Percentiles rank a stretch among this genome's conserved stretches.
Evolutionary conservation across 2,888 invertebrate species (phyloP).

Genomic region (Patella caerulea): DNA sequence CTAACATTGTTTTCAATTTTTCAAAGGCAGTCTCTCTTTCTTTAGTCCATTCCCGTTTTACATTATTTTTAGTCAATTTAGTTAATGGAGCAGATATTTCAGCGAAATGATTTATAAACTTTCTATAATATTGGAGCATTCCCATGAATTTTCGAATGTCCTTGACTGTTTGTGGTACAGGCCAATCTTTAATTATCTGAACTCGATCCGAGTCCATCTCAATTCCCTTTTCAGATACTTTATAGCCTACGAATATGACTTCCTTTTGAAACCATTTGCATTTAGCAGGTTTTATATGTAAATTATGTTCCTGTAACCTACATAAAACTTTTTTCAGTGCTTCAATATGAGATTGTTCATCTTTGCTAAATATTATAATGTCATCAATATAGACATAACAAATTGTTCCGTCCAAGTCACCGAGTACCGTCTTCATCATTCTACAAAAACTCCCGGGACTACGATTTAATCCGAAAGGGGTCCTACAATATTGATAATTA

Average conservation of each 20-base stretch:
- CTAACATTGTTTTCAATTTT: background rate
- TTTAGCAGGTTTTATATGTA: background rate
- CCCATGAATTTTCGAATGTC: slow-evolving; percentile 1
- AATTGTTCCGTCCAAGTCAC: background rate
- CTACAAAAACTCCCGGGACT: background rate
- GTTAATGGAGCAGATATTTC: background rate
- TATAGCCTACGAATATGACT: background rate
- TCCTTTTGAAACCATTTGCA: background rate
- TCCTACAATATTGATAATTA: slow-evolving; percentile 1
- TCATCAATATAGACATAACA: background rate
- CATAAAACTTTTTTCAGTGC: background rate
- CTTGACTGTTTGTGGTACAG: background rate
- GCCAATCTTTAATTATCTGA: slow-evolving; percentile 5
- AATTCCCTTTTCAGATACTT: background rate
- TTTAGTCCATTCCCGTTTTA: background rate
- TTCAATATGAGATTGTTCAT: slow-evolving; percentile 3
- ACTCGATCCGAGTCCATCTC: slow-evolving; percentile 3
- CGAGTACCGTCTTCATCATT: background rate
- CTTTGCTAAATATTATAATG: background rate
- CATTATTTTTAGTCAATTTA: background rate
- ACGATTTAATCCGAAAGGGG: background rate
- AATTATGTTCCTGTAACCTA: background rate
- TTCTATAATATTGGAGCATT: background rate
- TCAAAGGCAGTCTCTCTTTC: slow-evolving; percentile 1
- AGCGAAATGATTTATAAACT: background rate